Evolutionary conservation across 1,140 invertebrate genomes (phyloP), one percentile per base, ranked within the genome.

Genomic region (Zaprionus africanus): DNA sequence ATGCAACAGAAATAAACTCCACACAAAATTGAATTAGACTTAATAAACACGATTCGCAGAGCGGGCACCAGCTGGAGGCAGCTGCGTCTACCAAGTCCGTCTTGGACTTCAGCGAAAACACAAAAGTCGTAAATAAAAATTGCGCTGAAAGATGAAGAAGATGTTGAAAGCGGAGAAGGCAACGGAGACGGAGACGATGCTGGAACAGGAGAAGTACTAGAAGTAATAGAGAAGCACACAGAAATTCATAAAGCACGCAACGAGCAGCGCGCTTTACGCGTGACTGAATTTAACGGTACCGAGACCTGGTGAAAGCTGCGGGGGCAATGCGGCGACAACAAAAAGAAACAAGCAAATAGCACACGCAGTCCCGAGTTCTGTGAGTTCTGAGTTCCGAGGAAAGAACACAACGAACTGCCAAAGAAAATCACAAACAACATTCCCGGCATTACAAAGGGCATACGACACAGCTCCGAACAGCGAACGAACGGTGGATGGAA

Each of bases 11-110:
- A 83, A 81, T 76, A 79, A 76, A 88, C 84, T 81, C 76, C 81
- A 81, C 81, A 69, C 78, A 78, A 70, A 88, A 88, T 88, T 88
- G 85, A 88, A 90, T 88, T 88, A 81, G 84, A 90, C 78, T 84
- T 84, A 90, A 88, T 84, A 90, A 81, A 90, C 78, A 76, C 65
- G 64, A 76, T 76, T 76, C 68, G 67, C 76, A 68, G 67, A 54
- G 63, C 64, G 59, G 11, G 63, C 61, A 43, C 13, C 68, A 73
- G 75, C 74, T 71, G 75, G 38, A 31, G 24, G 41, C 69, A 66
- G 62, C 69, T 72, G 61, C 26, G 15, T 13, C 31, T 34, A 4
- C 31, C 22, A 17, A 19, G 60, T 31, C 17, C 17, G 22, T 11
- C 31, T 34, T 34, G 31, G 31, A 31, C n/a, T 36, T n/a, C 13